Evolutionary conservation across 1,140 invertebrate genomes (phyloP).

Genomic region (Drosophila punjabiensis): DNA sequence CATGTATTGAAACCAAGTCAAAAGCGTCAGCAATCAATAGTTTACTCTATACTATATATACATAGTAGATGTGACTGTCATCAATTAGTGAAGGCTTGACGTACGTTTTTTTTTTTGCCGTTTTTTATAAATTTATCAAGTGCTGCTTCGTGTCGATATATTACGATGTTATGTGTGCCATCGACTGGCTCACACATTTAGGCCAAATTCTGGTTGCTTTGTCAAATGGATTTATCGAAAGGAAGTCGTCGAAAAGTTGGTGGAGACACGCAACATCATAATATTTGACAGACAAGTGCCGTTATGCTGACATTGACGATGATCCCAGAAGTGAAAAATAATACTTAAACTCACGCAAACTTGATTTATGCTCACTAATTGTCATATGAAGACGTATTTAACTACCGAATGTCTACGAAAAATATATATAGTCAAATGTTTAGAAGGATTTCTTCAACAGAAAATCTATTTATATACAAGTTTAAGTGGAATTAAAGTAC

Average conservation of each 20-base stretch:
- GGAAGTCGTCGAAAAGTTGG: constrained; percentile 30
- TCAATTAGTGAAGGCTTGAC: constrained; percentile 49
- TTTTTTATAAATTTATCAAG: constrained; percentile 45
- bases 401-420: not conserved
- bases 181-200: constrained; percentile 32
- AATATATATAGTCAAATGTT: not conserved
- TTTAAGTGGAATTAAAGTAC: not conserved
- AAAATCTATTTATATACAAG: not conserved
- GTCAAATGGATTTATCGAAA: constrained; percentile 31
- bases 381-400: constrained; percentile 34
- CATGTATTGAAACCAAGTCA: constrained; percentile 32
- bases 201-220: constrained; percentile 34
- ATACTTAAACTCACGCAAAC: constrained; percentile 41
- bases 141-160: constrained; percentile 13
- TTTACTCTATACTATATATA: constrained; percentile 16
- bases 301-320: constrained; percentile 42
- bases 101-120: constrained; percentile 21
- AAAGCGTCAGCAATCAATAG: constrained; percentile 47
- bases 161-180: constrained; percentile 10
- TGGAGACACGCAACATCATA: constrained; percentile 46
- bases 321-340: constrained; percentile 33
- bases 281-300: constrained; percentile 42
- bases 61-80: constrained; percentile 30
- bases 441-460: too few species aligned
- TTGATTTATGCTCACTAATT: constrained; percentile 48